Evolutionary conservation across 2,113 vertebrate genomes (phyloP), one percentile per base, ranked within the genome.

Genomic region (Rousettus leschenaultii): DNA sequence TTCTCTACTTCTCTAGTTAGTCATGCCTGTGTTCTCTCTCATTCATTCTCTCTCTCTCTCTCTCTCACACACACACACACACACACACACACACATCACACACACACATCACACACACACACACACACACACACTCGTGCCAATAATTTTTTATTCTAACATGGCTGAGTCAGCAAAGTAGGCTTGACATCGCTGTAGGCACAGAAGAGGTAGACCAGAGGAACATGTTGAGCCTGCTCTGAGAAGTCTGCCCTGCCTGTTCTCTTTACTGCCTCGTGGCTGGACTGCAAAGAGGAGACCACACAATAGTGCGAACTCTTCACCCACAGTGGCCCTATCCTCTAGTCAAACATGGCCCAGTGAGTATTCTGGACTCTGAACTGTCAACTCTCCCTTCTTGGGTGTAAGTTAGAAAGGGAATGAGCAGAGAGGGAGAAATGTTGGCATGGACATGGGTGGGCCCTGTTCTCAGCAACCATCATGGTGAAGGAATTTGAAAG

Each of bases 331-430:
- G 38, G 28, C 19, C 43, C 38, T 65, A 14, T 9, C 48, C 16
- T 38, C 28, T 5, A 33, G 16, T 15, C 40, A 80, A 13, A 55
- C 4, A 28, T 2, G 14, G 18, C 16, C 59, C 18, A 1, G 0
- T 43, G 40, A 61, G 13, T n/a, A 5, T 65, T 70, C 26, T 26
- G 40, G 18, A 75, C 24, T 22, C 79, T 30, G 14, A 87, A 79
- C 51, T 79, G 5, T 48, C 59, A 90, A 40, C 19, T 13, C 11
- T 22, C 10, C 22, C 68, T 11, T 86, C 43, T 53, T 9, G 22
- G 11, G 9, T 24, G 22, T 79, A 22, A 65, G 3, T 80, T 71
- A 84, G 48, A 65, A 85, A 61, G 35, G 65, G 21, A 53, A 43
- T 33, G 26, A 51, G 57, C 38, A 73, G 35, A 73, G 10, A 5